phyloP scores from a whole-genome alignment of 2,888 invertebrate species.

The Tachina lurida region DNA sequence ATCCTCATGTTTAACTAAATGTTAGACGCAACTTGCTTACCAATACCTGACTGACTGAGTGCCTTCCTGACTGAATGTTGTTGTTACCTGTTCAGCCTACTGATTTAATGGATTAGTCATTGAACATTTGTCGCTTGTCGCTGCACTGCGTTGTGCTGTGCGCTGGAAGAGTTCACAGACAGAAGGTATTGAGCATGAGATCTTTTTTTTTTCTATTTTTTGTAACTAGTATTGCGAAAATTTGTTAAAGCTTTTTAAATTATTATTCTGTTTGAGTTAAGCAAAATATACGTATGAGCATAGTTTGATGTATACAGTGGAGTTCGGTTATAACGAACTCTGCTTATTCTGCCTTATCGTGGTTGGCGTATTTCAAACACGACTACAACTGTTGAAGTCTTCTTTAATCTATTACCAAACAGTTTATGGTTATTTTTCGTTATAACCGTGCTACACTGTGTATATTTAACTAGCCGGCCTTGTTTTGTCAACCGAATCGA shows the following conservation, averaged over 20 bases:
- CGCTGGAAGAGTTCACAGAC: conserved; percentile 5
- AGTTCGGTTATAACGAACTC: too few species aligned
- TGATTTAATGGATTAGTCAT: conserved; percentile 62
- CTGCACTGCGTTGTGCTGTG: too few species aligned
- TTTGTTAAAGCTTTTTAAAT: too few species aligned
- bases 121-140: conserved; percentile 4
- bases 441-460: too few species aligned
- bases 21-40: conserved; percentile 34
- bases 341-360: too few species aligned
- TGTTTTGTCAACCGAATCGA: too few species aligned
- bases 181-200: not conserved
- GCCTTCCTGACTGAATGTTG: conserved; percentile 31
- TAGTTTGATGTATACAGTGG: too few species aligned
- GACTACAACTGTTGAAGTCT: too few species aligned
- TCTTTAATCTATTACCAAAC: too few species aligned
- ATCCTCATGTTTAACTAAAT: conserved; percentile 44
- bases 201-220: not conserved
- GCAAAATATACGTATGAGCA: not conserved
- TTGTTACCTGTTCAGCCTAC: conserved; percentile 47
- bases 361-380: too few species aligned
- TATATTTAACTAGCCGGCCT: too few species aligned
- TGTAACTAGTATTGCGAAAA: conserved; percentile 8
- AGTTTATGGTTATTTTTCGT: too few species aligned
- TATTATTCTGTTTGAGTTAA: conserved; percentile 8
- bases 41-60: conserved; percentile 39